Conservation (phyloP, 1,140 invertebrate genomes). For the Arctopsyche grandis region DNA sequence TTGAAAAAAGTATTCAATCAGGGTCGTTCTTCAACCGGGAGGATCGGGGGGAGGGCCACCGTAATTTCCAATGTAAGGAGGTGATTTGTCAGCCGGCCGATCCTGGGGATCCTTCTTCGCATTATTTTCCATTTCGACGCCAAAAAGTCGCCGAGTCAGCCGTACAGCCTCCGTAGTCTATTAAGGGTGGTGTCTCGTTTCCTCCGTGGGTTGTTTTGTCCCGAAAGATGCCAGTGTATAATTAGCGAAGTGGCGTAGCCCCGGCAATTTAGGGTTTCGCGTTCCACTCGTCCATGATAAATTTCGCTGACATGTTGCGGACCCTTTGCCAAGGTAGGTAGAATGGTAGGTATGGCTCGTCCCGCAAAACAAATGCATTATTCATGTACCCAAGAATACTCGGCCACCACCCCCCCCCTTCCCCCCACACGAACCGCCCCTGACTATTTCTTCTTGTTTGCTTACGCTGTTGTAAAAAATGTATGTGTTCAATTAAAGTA, state of each 20-base stretch:
- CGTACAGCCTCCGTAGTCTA: too few species aligned
- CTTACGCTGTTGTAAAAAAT: not conserved
- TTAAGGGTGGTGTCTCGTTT: too few species aligned
- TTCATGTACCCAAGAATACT: slow-evolving; percentile 33
- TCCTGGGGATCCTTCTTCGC: slow-evolving; percentile 7
- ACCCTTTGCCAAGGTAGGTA: slow-evolving; percentile 30
- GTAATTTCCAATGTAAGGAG: slow-evolving; percentile 22
- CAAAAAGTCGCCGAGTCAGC: not conserved
- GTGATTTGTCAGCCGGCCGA: slow-evolving; percentile 19
- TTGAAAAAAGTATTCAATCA: slow-evolving; percentile 12
- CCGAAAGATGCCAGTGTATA: not conserved
- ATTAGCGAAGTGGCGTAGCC: slow-evolving; percentile 15
- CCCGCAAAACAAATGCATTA: slow-evolving; percentile 38
- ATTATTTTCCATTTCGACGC: slow-evolving; percentile 4
- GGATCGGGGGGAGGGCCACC: not conserved
- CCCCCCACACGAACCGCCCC: too few species aligned
- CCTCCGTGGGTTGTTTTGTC: too few species aligned
- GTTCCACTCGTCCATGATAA: slow-evolving; percentile 32
- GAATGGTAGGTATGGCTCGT: not conserved
- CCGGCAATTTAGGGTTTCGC: slow-evolving; percentile 15
- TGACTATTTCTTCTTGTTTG: too few species aligned
- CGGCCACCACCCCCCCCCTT: not conserved
- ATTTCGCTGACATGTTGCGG: slow-evolving; percentile 42
- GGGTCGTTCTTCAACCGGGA: not conserved
- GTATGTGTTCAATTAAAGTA: not conserved